A percentile compares a stretch with the other conserved stretches of the same genome.
Evolutionary conservation across 2,888 invertebrate species (phyloP).

Genomic region (Autographa pulchrina): DNA sequence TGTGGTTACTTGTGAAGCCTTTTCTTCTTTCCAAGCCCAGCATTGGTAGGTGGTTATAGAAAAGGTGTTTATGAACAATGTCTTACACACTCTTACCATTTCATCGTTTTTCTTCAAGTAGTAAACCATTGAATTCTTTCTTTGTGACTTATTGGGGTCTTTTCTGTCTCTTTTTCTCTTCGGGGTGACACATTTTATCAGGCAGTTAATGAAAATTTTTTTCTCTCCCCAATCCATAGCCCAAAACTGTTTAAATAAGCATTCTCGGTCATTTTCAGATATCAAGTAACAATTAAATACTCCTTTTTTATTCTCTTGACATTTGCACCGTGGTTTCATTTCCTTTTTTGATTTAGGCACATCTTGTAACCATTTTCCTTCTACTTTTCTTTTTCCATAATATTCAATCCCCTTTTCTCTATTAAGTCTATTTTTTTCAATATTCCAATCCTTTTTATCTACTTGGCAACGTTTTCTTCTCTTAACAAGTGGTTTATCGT

Average conservation of each 20-base stretch:
- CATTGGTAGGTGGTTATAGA: background rate
- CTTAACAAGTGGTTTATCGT: background rate
- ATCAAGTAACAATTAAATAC: background rate
- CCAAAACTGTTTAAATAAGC: background rate
- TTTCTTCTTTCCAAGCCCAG: background rate
- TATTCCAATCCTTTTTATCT: background rate
- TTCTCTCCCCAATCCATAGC: background rate
- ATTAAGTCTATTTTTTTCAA: background rate
- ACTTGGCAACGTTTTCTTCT: background rate
- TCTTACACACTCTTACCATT: background rate
- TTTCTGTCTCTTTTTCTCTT: background rate
- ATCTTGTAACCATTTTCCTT: background rate
- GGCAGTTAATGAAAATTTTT: background rate
- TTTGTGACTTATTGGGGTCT: background rate
- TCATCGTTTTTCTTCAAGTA: background rate
- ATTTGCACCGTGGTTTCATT: background rate
- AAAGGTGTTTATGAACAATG: background rate
- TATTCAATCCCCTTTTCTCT: background rate
- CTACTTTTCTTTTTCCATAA: background rate
- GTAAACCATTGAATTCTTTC: background rate
- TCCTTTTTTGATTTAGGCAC: background rate
- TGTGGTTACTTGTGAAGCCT: background rate
- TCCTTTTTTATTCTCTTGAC: background rate
- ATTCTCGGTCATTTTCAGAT: background rate
- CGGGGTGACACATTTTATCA: background rate